Evolutionary conservation across 2,113 vertebrate species (phyloP), one percentile per base, ranked within the genome.

Genomic region (Megaptera novaeangliae): DNA sequence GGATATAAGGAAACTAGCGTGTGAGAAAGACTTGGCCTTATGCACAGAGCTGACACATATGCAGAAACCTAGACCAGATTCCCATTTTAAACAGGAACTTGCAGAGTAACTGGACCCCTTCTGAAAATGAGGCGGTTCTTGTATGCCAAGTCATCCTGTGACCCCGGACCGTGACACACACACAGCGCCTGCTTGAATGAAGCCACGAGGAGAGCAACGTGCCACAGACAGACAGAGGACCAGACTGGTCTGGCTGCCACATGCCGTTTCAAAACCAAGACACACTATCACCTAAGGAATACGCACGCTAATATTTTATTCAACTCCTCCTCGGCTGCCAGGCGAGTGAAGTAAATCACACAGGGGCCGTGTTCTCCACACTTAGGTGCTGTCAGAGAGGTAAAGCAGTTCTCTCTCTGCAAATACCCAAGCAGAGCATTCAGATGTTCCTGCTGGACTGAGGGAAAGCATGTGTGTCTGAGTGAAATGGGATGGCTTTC

Each of bases 401-500:
- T 34, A 84, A 74, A 68, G 34, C 5, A 87, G 64, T 29, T 90
- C 49, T 25, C 27, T 75, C 71, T 96, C 63, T 27, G 20, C 34
- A 57, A 84, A 92, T 20, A 44, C 15, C 59, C 6, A 31, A 49
- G 36, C 68, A 81, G 80, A 89, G 36, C 7, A 5, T 59, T 57
- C 31, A 68, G 82, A 84, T 87, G 64, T 23, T 97, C 78, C 69
- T 95, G 46, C 59, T 52, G n/a, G 57, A 93, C 31, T 61, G 69
- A 93, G 29, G 72, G 75, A 83, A 94, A 91, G 69, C 95, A 90
- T 29, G 69, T 92, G 84, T 61, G 57, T 82, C 46, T 95, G 93
- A 90, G 92, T 95, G 84, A 94, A 97, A 96, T 55, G 52, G 81
- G 88, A 66, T 49, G 92, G 84, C 27, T 97, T 95, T 98, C 93